Conservation (phyloP, 2,113 vertebrate species). For the Copsychus sechellarum region DNA sequence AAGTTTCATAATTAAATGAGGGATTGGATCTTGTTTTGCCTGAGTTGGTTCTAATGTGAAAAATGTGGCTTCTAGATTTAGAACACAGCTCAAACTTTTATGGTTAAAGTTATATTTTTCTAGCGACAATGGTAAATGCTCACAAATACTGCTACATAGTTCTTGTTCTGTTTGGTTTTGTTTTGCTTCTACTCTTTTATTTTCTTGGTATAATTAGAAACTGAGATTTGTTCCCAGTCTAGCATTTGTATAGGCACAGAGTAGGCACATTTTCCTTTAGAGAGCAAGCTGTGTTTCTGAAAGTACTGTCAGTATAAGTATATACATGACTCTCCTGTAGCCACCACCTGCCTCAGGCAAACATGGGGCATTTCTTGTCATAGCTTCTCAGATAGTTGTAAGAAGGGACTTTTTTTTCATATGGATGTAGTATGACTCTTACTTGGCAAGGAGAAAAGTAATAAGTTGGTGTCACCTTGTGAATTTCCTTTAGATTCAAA, state of each 20-base stretch:
- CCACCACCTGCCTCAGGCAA: not conserved
- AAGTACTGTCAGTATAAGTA: not conserved
- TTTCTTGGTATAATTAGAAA: not conserved
- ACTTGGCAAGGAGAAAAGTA: not conserved
- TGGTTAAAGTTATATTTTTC: not conserved
- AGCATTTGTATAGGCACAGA: not conserved
- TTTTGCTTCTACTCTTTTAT: not conserved
- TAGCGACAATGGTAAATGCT: not conserved
- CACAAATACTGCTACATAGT: not conserved
- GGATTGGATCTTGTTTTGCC: not conserved
- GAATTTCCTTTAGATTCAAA: not conserved
- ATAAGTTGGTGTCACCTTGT: not conserved
- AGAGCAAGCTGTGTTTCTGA: not conserved
- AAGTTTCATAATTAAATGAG: not conserved
- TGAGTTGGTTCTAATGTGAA: not conserved
- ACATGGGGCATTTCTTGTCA: not conserved
- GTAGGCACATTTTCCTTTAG: not conserved
- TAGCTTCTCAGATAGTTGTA: not conserved
- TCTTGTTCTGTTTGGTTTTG: slow-evolving; percentile 8
- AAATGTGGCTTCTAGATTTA: not conserved
- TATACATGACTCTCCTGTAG: not conserved
- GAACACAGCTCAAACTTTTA: not conserved
- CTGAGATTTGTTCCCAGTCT: not conserved
- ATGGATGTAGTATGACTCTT: not conserved
- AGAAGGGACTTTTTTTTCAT: not conserved